These are phyloP conservation scores for Danaus melanippus DNA, from an alignment of 1,140 invertebrate genomes.

Conservation along the genomic window DNA sequence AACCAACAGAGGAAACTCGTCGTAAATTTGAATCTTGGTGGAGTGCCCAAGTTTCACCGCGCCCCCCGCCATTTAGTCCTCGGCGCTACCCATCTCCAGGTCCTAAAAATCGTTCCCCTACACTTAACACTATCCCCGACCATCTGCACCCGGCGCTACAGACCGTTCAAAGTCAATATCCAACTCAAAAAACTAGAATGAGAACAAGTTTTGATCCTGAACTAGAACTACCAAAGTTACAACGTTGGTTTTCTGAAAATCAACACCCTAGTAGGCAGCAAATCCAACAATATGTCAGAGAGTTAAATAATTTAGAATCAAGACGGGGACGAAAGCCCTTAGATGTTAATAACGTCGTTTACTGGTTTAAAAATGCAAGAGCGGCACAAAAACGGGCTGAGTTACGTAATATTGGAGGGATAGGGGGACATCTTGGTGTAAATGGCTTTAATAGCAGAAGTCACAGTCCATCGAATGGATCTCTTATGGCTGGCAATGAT, in stretches of 20 bases:
- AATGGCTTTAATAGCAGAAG: constrained; percentile 77
- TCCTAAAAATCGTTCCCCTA: constrained; percentile 67
- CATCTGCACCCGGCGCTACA: constrained; percentile 79
- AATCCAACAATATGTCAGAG: constrained; percentile 95
- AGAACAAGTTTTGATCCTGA: constrained; percentile 95
- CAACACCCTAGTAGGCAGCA: constrained; percentile 95
- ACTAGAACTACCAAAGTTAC: constrained; percentile 93
- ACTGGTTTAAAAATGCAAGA: constrained; percentile 99
- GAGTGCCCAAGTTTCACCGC: constrained; percentile 76
- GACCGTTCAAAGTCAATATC: constrained; percentile 81
- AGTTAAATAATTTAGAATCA: constrained; percentile 93
- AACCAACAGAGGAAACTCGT: constrained; percentile 82
- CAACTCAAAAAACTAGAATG: constrained; percentile 92
- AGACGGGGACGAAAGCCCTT: constrained; percentile 92
- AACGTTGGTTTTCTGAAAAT: constrained; percentile 96
- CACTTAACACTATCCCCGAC: constrained; percentile 59
- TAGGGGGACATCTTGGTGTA: constrained; percentile 71
- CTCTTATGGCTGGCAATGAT: constrained; percentile 69
- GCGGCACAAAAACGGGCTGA: constrained; percentile 94
- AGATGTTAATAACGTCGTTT: constrained; percentile 97
- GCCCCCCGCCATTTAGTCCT: constrained; percentile 74
- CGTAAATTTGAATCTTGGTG: constrained; percentile 86
- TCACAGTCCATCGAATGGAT: constrained; percentile 75
- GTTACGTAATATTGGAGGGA: constrained; percentile 74
- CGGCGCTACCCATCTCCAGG: constrained; percentile 71